Conservation (phyloP, 1,140 invertebrate genomes). For the Drosophila arawakana region DNA sequence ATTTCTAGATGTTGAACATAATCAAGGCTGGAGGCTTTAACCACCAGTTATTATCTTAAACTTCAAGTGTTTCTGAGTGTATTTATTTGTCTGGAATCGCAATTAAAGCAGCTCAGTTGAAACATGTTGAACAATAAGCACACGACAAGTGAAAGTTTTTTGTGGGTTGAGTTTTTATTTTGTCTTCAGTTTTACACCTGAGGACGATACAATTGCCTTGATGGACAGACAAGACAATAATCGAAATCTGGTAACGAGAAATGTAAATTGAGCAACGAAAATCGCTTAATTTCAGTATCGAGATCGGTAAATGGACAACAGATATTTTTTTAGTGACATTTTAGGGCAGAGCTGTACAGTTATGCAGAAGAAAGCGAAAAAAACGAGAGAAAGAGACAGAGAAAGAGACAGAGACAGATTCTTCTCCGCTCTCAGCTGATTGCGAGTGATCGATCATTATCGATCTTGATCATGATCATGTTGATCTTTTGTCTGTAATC, state of each 20-base stretch:
- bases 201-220: conserved; percentile 41
- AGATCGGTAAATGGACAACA: conserved; percentile 22
- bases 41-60: neutral
- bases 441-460: conserved; percentile 59
- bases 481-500: conserved; percentile 61
- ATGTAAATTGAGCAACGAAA: conserved; percentile 76
- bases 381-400: conserved; percentile 19
- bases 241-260: conserved; percentile 61
- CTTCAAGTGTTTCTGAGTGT: too few relatives aligned
- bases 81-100: too few relatives aligned
- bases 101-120: conserved; percentile 29
- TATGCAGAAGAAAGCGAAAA: conserved; percentile 47
- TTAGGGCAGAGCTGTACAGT: conserved; percentile 59
- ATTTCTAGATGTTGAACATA: neutral
- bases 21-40: neutral
- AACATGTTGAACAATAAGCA: conserved; percentile 42
- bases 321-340: conserved; percentile 31
- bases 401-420: neutral
- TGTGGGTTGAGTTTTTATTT: conserved; percentile 35
- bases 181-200: conserved; percentile 52
- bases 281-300: conserved; percentile 70
- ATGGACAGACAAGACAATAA: conserved; percentile 75
- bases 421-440: conserved; percentile 32
- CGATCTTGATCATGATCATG: conserved; percentile 38
- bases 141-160: conserved; percentile 66